phyloP scores from a whole-genome alignment of 2,113 vertebrate species.

The Oncorhynchus gorbuscha region DNA sequence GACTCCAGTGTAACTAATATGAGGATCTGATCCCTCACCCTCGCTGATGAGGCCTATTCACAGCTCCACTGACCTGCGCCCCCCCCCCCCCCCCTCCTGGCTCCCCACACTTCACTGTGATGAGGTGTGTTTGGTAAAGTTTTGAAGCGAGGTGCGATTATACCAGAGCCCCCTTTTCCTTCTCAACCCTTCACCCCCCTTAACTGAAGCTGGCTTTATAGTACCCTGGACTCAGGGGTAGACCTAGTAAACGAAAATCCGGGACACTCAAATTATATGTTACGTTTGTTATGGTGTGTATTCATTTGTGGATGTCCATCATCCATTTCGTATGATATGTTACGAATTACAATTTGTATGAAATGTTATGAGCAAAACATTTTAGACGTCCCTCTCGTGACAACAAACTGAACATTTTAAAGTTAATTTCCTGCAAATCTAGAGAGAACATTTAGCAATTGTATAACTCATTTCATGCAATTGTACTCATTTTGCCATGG shows the following conservation, averaged over 20 bases:
- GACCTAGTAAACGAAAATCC: too few species aligned
- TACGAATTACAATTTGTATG: too few species aligned
- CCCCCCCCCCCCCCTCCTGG: constrained; percentile 75
- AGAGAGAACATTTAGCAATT: too few species aligned
- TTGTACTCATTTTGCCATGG: too few species aligned
- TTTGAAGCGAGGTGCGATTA: constrained; percentile 69
- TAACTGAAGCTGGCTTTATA: constrained; percentile 9
- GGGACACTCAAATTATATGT: constrained; percentile 2
- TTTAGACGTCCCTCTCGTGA: too few species aligned
- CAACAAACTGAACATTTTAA: too few species aligned
- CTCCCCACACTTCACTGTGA: constrained; percentile 73
- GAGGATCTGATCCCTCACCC: constrained; percentile 88
- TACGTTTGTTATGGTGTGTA: constrained; percentile 15
- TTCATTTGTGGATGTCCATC: too few species aligned
- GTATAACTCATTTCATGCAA: too few species aligned
- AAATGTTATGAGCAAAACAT: too few species aligned
- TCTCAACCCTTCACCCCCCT: constrained; percentile 62
- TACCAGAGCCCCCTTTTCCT: constrained; percentile 27
- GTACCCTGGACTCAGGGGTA: constrained; percentile 14
- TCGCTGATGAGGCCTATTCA: constrained; percentile 98
- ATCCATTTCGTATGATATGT: too few species aligned
- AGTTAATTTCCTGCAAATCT: too few species aligned
- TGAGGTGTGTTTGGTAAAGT: constrained; percentile 82
- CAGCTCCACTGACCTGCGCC: constrained; percentile 82
- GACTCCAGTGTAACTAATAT: constrained; percentile 89